Percentiles rank a stretch among this genome's conserved stretches.
These are phyloP conservation scores for Xyrauchen texanus DNA, from an alignment of 2,113 vertebrate species.

Conservation along the genomic window DNA sequence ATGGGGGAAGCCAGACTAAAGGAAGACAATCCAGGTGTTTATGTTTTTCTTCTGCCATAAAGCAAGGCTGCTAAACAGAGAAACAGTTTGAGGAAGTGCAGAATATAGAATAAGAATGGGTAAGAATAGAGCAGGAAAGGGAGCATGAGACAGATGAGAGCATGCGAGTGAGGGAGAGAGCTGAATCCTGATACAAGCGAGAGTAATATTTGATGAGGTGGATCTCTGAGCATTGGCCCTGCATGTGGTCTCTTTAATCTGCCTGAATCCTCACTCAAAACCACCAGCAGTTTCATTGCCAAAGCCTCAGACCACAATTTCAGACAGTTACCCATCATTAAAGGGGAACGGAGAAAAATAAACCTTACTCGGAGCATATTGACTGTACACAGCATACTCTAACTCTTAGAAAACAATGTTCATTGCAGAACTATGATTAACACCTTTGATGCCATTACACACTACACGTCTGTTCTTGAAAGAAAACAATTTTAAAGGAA, in stretches of 20 bases:
- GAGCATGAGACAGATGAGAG: background rate
- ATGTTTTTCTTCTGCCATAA: background rate
- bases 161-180: background rate
- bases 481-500: background rate
- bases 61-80: background rate
- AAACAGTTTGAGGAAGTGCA: background rate
- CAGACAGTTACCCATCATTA: background rate
- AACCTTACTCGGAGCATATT: background rate
- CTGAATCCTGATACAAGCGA: conserved; percentile 69
- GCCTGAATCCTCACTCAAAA: background rate
- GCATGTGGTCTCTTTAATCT: conserved; percentile 17
- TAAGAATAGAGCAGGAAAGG: background rate
- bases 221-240: conserved; percentile 35
- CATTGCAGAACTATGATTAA: background rate
- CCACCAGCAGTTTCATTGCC: background rate
- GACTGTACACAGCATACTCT: no score
- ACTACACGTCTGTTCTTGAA: conserved; percentile 5
- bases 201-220: conserved; percentile 58
- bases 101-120: background rate
- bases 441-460: background rate
- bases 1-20: background rate
- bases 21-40: background rate
- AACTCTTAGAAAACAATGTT: background rate
- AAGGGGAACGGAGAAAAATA: background rate
- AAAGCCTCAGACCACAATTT: background rate